A percentile compares a stretch with the other conserved stretches of the same genome.
phyloP scores from a whole-genome alignment of 2,888 invertebrate species.

The Polyommatus iphigenia region DNA sequence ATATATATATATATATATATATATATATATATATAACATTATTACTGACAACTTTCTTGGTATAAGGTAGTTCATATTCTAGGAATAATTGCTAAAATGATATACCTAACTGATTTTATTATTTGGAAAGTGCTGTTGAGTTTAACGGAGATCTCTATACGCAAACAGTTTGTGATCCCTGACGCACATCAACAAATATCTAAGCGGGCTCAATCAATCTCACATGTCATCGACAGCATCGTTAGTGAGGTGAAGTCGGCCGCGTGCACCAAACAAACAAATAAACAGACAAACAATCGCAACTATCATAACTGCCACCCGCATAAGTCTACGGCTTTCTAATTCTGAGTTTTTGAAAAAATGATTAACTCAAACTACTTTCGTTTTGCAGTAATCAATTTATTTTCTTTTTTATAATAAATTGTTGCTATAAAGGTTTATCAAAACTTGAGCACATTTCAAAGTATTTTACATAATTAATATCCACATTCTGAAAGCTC shows the following conservation, averaged over 20 bases:
- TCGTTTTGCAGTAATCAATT: neutral
- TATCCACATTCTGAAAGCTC: neutral
- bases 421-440: neutral
- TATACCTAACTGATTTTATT: neutral
- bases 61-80: neutral
- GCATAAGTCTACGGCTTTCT: neutral
- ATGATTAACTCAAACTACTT: too few species aligned
- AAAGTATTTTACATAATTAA: neutral
- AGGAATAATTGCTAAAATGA: neutral
- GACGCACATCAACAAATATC: slow-evolving; percentile 37
- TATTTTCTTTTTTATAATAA: neutral
- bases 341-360: neutral
- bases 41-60: too few species aligned
- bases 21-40: too few species aligned
- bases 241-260: slow-evolving; percentile 33
- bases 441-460: neutral
- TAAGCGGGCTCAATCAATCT: slow-evolving; percentile 40
- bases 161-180: slow-evolving; percentile 31
- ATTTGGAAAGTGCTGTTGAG: neutral
- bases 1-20: too few species aligned
- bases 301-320: neutral
- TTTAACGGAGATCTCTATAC: neutral
- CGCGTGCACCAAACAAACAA: slow-evolving; percentile 30
- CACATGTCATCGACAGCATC: slow-evolving; percentile 38
- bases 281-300: slow-evolving; percentile 28